Base-by-base conservation (phyloP, 2,113 vertebrate species). In the Cochlearius cochlearius region DNA sequence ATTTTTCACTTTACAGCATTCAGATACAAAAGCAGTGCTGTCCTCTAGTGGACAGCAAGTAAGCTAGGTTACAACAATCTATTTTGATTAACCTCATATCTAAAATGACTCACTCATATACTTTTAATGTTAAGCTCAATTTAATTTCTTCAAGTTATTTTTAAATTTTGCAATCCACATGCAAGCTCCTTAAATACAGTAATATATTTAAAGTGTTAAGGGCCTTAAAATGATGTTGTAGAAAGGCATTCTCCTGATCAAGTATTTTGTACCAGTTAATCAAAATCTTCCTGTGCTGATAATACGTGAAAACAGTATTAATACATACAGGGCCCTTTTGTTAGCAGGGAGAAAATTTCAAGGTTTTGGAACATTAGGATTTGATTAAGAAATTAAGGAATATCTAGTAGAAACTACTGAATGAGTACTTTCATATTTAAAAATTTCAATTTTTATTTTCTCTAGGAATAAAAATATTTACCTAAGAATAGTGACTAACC, bases 21-120 rank as follows among this genome's bases (percentile, higher is more conserved):
- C 93, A 66, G 97, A 97, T 98, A 97, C 96, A 99, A 97, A 99
- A 99, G 98, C 99, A 98, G 99, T 99, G 99, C 98, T 99, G 99
- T 97, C 97, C 99, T 98, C 99, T 99, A 98, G 98, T 99, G 99
- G 97, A 96, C 81, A 96, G 84, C 29, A 72, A 78, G 80, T 27
- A 71, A 59, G 38, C 27, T 39, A 78, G 27, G 72, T 26, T 71
- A 69, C 29, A 74, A 80, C n/a, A 83, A 96, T 72, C 41, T 38
- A 13, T 93, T 95, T 63, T 49, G 50, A 84, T 78, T 88, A 87
- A 83, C 27, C 21, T 49, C 18, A 2, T 45, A 93, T 36, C 45
- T 68, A 82, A 95, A 92, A 27, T 38, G 18, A 90, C 52, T 93
- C 41, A 63, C 58, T 77, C 50, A 45, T 60, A 75, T 43, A 88